A percentile compares a stretch with the other conserved stretches of the same genome.
phyloP scores from a whole-genome alignment of 2,888 invertebrate species.

The Anoplius nigerrimus region DNA sequence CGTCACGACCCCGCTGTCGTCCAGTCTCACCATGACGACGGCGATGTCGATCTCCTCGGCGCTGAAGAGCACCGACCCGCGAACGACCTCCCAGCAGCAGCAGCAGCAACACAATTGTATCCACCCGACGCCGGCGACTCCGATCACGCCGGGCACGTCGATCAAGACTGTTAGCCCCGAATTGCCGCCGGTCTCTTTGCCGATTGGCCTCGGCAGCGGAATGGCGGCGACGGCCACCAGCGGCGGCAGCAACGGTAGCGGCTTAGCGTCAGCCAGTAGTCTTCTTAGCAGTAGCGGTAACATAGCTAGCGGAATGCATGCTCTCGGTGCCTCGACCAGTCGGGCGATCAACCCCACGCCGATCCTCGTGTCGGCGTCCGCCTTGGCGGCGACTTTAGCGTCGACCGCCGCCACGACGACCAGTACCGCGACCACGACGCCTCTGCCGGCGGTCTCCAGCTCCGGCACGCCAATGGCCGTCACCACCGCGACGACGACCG shows the following conservation, averaged over 20 bases:
- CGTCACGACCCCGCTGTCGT: constrained; percentile 34
- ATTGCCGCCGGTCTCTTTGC: constrained; percentile 69
- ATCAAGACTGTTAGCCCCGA: constrained; percentile 69
- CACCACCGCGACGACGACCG: constrained; percentile 53
- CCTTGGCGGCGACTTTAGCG: constrained; percentile 13
- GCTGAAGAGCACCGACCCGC: constrained; percentile 61
- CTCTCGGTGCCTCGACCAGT: constrained; percentile 56
- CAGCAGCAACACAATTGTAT: constrained; percentile 59
- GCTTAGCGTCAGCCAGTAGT: constrained; percentile 54
- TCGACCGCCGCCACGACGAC: not conserved
- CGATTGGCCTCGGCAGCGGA: constrained; percentile 58
- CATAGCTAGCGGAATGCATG: constrained; percentile 37
- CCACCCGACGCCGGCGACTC: constrained; percentile 69
- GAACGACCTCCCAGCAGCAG: constrained; percentile 50
- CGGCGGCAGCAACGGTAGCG: constrained; percentile 50
- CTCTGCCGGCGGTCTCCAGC: not conserved
- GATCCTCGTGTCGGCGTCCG: constrained; percentile 17
- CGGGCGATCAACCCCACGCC: constrained; percentile 44
- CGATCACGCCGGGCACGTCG: constrained; percentile 70
- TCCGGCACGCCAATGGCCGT: constrained; percentile 51
- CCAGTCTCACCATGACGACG: constrained; percentile 41
- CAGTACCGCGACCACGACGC: constrained; percentile 45
- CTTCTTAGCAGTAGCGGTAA: constrained; percentile 54
- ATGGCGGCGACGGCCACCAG: constrained; percentile 45
- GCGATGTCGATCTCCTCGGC: constrained; percentile 43